Evolutionary conservation across 2,113 vertebrate species (phyloP).

Genomic region (Capricornis sumatraensis): DNA sequence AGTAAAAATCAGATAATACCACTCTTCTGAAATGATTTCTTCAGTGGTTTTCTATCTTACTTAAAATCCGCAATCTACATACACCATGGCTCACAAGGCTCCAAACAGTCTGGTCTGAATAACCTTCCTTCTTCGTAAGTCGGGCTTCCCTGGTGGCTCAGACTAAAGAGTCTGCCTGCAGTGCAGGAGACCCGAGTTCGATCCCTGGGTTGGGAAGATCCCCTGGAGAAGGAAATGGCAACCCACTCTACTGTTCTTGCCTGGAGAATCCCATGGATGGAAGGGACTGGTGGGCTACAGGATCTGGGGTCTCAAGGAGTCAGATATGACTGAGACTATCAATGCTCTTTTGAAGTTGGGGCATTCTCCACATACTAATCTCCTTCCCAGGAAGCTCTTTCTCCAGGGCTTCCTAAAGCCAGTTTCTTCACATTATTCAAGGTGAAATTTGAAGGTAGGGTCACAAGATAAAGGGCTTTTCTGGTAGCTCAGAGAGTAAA

Average conservation of each 20-base stretch:
- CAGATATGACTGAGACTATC: fast-evolving
- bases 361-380: background rate
- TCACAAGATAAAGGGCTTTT: constrained; percentile 6
- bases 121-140: background rate
- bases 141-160: background rate
- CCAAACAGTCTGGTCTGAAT: background rate
- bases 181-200: background rate
- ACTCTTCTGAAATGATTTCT: background rate
- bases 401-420: background rate
- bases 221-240: background rate
- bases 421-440: background rate
- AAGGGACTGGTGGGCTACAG: background rate
- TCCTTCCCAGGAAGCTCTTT: background rate
- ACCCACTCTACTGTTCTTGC: background rate
- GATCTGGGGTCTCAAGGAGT: background rate
- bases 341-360: background rate
- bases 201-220: background rate
- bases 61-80: background rate
- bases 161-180: background rate
- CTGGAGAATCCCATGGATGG: background rate
- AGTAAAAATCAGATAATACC: background rate
- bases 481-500: background rate
- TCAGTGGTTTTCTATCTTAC: background rate
- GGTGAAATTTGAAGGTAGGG: background rate
- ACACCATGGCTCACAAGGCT: background rate